These are phyloP conservation scores for Pogona vitticeps DNA, from an alignment of 2,113 vertebrate genomes.

Conservation along the genomic window DNA sequence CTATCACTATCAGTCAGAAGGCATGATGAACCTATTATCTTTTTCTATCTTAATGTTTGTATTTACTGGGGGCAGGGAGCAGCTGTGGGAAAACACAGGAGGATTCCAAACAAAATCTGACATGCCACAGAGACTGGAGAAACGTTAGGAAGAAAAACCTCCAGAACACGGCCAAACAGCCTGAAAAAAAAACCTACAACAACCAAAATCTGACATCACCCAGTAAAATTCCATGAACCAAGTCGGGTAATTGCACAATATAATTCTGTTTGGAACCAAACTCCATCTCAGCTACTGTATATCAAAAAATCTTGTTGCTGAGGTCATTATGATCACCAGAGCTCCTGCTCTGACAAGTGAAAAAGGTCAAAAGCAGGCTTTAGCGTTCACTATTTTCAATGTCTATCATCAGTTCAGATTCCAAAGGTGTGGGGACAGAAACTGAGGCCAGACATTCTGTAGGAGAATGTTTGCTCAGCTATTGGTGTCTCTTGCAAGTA, in stretches of 20 bases:
- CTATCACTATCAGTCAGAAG: not conserved
- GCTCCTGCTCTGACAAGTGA: not conserved
- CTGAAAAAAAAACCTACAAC: not conserved
- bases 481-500: not conserved
- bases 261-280: not conserved
- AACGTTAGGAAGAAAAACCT: too few relatives aligned
- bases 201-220: not conserved
- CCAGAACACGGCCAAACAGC: too few relatives aligned
- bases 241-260: not conserved
- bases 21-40: not conserved
- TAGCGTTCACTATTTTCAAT: not conserved
- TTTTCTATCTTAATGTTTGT: not conserved
- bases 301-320: not conserved
- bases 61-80: too few relatives aligned
- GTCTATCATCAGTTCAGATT: not conserved
- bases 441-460: not conserved
- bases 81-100: too few relatives aligned
- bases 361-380: not conserved
- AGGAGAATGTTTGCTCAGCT: not conserved
- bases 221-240: not conserved
- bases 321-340: not conserved
- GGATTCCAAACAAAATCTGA: not conserved
- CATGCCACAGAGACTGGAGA: too few relatives aligned
- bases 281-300: not conserved
- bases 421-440: not conserved